Percentiles rank a stretch among this genome's conserved stretches.
phyloP scores from a whole-genome alignment of 1,140 invertebrate genomes.

The Achroia grisella region DNA sequence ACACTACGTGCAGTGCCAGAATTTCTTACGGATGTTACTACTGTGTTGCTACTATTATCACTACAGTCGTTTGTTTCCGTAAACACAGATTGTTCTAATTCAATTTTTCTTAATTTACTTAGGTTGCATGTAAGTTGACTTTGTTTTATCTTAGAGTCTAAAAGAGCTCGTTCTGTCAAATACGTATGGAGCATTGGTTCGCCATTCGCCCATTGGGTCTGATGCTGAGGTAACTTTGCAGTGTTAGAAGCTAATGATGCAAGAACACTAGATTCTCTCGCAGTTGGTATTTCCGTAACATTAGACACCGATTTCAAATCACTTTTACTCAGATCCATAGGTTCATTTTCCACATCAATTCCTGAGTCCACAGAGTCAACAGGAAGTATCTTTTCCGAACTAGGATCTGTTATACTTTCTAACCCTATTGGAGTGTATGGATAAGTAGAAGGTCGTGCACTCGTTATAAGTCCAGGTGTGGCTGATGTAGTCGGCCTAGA shows the following conservation, averaged over 20 bases:
- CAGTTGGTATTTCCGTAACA: constrained; percentile 75
- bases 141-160: constrained; percentile 84
- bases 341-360: constrained; percentile 61
- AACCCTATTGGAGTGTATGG: constrained; percentile 74
- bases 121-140: constrained; percentile 64
- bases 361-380: constrained; percentile 32
- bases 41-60: constrained; percentile 10
- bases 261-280: constrained; percentile 77
- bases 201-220: constrained; percentile 73
- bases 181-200: constrained; percentile 83
- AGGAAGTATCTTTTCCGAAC: constrained; percentile 36
- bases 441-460: constrained; percentile 76
- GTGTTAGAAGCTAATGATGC: constrained; percentile 79
- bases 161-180: constrained; percentile 82
- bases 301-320: constrained; percentile 39
- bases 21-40: constrained; percentile 9
- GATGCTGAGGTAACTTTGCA: constrained; percentile 75
- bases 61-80: constrained; percentile 25
- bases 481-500: constrained; percentile 55
- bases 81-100: constrained; percentile 38
- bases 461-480: constrained; percentile 73
- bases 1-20: constrained; percentile 10
- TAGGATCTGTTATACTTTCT: constrained; percentile 34
- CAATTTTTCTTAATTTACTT: constrained; percentile 50
- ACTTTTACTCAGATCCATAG: constrained; percentile 76